phyloP scores from a whole-genome alignment of 2,113 vertebrate species.

The Laterallus jamaicensis region DNA sequence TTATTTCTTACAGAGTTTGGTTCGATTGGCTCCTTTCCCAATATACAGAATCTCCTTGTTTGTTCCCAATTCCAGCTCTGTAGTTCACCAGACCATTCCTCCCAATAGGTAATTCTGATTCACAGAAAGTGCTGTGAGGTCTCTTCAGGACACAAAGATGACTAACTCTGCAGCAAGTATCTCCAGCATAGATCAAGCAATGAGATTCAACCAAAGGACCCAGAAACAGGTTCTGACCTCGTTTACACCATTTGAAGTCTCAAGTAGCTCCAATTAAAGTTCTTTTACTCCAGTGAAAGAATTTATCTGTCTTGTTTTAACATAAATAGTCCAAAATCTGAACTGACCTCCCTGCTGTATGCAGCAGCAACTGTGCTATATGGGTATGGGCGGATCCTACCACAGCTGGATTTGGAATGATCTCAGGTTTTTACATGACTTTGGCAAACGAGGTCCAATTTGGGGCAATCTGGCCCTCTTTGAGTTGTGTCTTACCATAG shows the following conservation, averaged over 20 bases:
- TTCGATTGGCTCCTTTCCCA: not conserved
- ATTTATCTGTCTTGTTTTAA: not conserved
- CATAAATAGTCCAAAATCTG: not conserved
- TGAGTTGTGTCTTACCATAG: not conserved
- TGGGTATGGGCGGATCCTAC: not conserved
- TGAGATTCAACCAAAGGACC: not conserved
- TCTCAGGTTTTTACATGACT: not conserved
- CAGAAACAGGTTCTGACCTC: not conserved
- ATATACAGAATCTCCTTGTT: not conserved
- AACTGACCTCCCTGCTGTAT: not conserved
- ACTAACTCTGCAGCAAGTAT: slow-evolving; percentile 19
- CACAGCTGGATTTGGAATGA: not conserved
- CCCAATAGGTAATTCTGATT: not conserved
- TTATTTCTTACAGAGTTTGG: not conserved
- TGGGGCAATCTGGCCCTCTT: not conserved
- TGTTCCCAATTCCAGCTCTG: not conserved
- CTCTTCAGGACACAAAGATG: slow-evolving; percentile 3
- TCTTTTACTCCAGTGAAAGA: not conserved
- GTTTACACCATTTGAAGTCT: not conserved
- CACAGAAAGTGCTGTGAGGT: not conserved
- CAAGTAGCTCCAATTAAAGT: not conserved
- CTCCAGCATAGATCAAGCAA: slow-evolving; percentile 10
- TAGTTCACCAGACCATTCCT: not conserved
- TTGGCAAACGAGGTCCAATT: not conserved
- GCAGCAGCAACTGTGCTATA: not conserved